Base-by-base conservation (phyloP, 2,113 vertebrate species). In the Chunga burmeisteri region DNA sequence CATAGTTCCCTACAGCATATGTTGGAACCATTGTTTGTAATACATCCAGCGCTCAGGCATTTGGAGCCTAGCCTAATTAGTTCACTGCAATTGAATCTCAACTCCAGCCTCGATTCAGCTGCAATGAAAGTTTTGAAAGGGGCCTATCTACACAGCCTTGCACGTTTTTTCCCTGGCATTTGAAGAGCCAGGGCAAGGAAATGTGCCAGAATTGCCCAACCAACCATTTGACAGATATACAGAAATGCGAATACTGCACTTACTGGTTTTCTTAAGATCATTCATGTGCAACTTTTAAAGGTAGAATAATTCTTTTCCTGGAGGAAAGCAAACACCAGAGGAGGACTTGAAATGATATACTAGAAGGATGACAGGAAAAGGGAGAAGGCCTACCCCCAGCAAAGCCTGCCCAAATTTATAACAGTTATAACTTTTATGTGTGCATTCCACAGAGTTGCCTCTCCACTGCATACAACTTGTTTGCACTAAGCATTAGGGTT, bases 61-160 rank as follows among this genome's bases (percentile, higher is more conserved):
- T 95, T 96, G 96, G 95, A 96, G 53, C 42, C 58, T 50, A 71
- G 93, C 93, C 95, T 96, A 96, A 96, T 97, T 96, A 97, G 91
- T 66, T 93, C 86, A 18, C 55, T 95, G 81, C 94, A 95, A 96
- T 32, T 93, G 90, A 96, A 91, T 82, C 86, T 81, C 93, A 92
- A 58, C 88, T 89, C 81, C 23, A 92, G 88, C 82, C 86, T 79
- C 86, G 70, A 87, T 94, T 92, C 83, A 73, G 59, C 59, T 63
- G 90, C 90, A 87, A 38, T 32, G 47, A 56, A 94, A 53, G 59
- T 81, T 94, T 91, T 94, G 66, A 96, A 95, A 97, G 84, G 74
- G 84, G 84, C 87, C 78, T 38, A 85, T 81, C 83, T 82, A 77
- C 63, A 55, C 17, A 85, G 86, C 36, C 53, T 80, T 80, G 77